These are phyloP conservation scores for Ochlodes sylvanus DNA, from an alignment of 2,888 invertebrate species.

Conservation along the genomic window DNA sequence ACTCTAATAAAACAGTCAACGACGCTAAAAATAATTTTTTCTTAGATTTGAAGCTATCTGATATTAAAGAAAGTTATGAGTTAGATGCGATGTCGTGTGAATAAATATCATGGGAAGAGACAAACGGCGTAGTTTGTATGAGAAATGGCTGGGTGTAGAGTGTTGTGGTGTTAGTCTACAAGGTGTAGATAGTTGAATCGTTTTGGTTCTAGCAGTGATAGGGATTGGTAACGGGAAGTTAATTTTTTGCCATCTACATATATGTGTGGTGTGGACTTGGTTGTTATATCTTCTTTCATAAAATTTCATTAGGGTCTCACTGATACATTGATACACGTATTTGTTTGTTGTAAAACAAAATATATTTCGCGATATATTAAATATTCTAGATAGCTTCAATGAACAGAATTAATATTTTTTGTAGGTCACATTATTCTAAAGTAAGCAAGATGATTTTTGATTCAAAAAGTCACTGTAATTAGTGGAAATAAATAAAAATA, in stretches of 20 bases:
- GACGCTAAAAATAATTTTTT: conserved; percentile 41
- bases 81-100: conserved; percentile 43
- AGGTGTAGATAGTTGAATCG: conserved; percentile 29
- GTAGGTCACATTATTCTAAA: too few relatives aligned
- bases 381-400: too few relatives aligned
- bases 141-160: conserved; percentile 38
- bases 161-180: conserved; percentile 22
- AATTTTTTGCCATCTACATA: background rate
- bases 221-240: conserved; percentile 9
- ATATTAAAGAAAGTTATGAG: conserved; percentile 46
- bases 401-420: too few relatives aligned
- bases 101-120: conserved; percentile 46
- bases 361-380: too few relatives aligned
- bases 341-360: too few relatives aligned
- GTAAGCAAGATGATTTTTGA: too few relatives aligned
- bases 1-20: conserved; percentile 44
- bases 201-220: conserved; percentile 5
- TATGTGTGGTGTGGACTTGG: background rate
- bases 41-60: conserved; percentile 40
- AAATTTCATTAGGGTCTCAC: background rate
- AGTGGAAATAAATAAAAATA: too few relatives aligned
- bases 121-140: conserved; percentile 46
- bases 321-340: too few relatives aligned
- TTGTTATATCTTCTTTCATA: background rate
- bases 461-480: too few relatives aligned